Evolutionary conservation across 2,797 vertebrate species (phyloP).

Genomic region (Rhinoraja longicauda): DNA sequence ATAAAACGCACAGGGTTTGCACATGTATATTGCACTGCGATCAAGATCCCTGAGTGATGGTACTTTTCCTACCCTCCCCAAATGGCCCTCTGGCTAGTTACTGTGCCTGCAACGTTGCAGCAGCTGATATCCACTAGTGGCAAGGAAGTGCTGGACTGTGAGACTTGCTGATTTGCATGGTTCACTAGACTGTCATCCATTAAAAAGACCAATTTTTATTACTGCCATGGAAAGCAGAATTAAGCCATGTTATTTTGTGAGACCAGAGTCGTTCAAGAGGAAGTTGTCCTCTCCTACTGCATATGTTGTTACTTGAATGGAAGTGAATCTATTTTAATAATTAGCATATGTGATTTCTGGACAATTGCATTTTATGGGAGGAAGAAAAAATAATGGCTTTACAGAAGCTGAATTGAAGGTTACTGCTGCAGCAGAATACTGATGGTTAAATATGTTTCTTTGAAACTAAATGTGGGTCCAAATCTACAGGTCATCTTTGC

Average conservation of each 20-base stretch:
- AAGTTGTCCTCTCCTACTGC: neutral
- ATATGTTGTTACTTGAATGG: neutral
- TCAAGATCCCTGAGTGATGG: neutral
- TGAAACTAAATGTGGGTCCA: conserved; percentile 2
- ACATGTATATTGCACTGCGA: neutral
- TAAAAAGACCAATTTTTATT: neutral
- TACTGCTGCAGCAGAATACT: neutral
- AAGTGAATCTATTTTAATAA: neutral
- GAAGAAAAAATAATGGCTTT: too few relatives aligned
- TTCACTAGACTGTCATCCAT: neutral
- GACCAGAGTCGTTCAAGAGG: neutral
- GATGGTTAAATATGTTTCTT: neutral
- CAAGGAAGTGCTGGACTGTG: neutral
- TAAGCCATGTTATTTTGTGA: neutral
- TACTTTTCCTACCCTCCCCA: neutral
- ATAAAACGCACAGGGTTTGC: neutral
- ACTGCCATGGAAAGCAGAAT: neutral
- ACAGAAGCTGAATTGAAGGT: neutral
- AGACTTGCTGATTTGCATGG: neutral
- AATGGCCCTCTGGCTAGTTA: neutral
- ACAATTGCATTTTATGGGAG: neutral
- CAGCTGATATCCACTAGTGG: neutral
- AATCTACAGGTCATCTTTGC: conserved; percentile 22
- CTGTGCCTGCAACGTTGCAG: neutral
- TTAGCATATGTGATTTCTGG: neutral